phyloP scores from a whole-genome alignment of 2,113 vertebrate genomes.

The Pardalotus punctatus region DNA sequence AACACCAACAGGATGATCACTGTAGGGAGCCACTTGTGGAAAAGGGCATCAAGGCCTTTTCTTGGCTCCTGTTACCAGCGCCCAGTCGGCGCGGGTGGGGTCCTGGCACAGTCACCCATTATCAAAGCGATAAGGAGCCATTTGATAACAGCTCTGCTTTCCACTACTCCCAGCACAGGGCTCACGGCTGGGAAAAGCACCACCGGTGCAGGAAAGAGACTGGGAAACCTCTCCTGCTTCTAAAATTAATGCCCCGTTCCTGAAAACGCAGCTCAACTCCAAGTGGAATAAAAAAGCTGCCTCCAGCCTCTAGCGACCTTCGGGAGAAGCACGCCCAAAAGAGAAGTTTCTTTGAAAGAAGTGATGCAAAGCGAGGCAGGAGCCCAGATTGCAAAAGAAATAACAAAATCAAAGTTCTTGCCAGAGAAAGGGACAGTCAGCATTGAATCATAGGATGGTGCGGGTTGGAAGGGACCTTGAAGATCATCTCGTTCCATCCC shows the following conservation, averaged over 20 bases:
- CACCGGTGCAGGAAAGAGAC: accelerated
- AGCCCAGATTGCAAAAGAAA: background rate
- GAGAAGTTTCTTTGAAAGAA: background rate
- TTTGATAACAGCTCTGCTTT: background rate
- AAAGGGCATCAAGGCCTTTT: background rate
- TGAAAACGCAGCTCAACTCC: background rate
- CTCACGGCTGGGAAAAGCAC: background rate
- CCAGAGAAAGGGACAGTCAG: background rate
- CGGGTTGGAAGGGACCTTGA: background rate
- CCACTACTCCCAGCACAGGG: background rate
- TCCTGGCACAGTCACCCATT: background rate
- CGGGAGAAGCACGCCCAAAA: background rate
- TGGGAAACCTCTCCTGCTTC: background rate
- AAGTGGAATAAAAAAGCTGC: background rate
- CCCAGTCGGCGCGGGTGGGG: background rate
- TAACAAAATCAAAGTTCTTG: background rate
- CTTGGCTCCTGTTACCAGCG: background rate
- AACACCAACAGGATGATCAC: accelerated
- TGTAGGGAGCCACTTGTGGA: background rate
- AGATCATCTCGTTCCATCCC: background rate
- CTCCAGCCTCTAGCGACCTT: background rate
- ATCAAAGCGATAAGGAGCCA: background rate
- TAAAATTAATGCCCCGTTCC: background rate
- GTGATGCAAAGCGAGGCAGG: background rate
- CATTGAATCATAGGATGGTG: background rate